Evolutionary conservation across 2,113 vertebrate genomes (phyloP).

Genomic region (Cyphomyrus discorhynchus): DNA sequence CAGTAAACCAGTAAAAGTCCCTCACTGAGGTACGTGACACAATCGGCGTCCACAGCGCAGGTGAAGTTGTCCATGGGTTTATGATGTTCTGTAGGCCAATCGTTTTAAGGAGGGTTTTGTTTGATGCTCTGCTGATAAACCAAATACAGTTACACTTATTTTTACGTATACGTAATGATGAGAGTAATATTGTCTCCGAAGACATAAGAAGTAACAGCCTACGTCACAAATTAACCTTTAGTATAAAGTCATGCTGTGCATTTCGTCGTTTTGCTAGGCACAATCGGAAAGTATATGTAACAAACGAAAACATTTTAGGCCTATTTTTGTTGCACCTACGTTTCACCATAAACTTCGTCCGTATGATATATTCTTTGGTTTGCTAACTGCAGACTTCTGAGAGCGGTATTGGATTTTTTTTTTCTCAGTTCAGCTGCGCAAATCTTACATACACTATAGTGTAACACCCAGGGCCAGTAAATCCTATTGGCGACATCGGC

Average conservation of each 20-base stretch:
- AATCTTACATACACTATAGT: not conserved
- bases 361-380: not conserved
- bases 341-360: not conserved
- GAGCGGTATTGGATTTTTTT: not conserved
- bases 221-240: not conserved
- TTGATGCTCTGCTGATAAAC: not conserved
- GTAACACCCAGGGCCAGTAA: not conserved
- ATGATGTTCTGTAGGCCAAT: not conserved
- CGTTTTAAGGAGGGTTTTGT: not conserved
- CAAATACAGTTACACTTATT: not conserved
- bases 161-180: not conserved
- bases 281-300: not conserved
- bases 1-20: conserved; percentile 18
- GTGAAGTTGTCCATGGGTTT: conserved; percentile 25
- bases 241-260: not conserved
- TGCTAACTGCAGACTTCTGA: not conserved
- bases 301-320: not conserved
- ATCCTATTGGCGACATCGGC: not conserved
- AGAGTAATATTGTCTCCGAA: not conserved
- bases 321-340: not conserved
- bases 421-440: not conserved
- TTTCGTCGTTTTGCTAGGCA: not conserved
- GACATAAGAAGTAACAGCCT: not conserved
- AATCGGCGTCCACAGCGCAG: conserved; percentile 21
- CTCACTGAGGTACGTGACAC: not conserved